Percentiles rank a stretch among this genome's conserved stretches.
phyloP scores from a whole-genome alignment of 2,113 vertebrate genomes.

The Plectropomus leopardus region DNA sequence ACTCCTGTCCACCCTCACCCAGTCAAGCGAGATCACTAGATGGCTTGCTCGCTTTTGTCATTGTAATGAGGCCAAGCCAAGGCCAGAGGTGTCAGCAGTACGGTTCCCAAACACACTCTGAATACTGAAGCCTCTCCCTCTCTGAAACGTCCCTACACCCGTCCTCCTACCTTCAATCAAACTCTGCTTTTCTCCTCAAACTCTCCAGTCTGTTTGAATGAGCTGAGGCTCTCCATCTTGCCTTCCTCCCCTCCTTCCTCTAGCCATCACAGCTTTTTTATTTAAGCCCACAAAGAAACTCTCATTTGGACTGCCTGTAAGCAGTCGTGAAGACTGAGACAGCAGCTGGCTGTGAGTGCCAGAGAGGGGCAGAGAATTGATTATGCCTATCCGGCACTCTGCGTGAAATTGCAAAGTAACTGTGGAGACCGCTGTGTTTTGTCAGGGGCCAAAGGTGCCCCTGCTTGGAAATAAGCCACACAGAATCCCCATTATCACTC shows the following conservation, averaged over 20 bases:
- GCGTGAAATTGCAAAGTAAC: conserved; percentile 78
- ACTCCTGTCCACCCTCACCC: conserved; percentile 14
- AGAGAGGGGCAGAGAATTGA: conserved; percentile 68
- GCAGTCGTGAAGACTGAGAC: conserved; percentile 51
- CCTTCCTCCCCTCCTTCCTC: conserved; percentile 38
- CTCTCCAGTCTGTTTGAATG: conserved; percentile 45
- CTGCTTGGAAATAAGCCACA: conserved; percentile 71
- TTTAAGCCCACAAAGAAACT: conserved; percentile 55
- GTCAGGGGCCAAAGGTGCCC: conserved; percentile 72
- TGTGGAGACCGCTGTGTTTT: conserved; percentile 73
- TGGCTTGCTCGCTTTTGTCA: conserved; percentile 79
- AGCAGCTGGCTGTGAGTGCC: conserved; percentile 67
- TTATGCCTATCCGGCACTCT: conserved; percentile 62
- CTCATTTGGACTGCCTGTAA: conserved; percentile 62
- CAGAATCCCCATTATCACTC: conserved; percentile 74
- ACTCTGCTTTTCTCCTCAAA: conserved; percentile 27
- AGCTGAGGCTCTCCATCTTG: conserved; percentile 18
- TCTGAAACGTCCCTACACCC: background rate
- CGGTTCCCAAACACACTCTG: conserved; percentile 49
- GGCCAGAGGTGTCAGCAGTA: conserved; percentile 78
- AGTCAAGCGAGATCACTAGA: conserved; percentile 45
- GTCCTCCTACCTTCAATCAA: conserved; percentile 37
- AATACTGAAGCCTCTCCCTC: conserved; percentile 53
- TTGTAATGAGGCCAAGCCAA: conserved; percentile 79
- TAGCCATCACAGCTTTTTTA: conserved; percentile 28